Evolutionary conservation across 2,797 vertebrate species (phyloP), one percentile per base, ranked within the genome.

Genomic region (Clarias fuscus): DNA sequence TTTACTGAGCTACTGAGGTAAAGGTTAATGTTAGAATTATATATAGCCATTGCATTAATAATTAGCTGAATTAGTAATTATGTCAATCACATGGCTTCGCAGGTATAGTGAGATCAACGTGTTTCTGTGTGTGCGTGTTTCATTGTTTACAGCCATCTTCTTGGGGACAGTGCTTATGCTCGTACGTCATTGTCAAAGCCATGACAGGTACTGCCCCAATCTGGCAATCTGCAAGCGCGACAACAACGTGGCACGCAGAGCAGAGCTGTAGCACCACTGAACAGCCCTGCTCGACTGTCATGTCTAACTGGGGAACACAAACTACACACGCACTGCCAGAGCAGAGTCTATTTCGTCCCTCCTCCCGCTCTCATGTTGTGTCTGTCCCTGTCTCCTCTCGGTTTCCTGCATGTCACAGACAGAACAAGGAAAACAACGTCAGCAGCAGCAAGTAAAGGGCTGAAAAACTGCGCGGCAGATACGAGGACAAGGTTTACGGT

Each of bases 161-260:
- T 83, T 75, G 62, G 85, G 62, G 82, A 91, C 90, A 84, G 83
- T 56, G 84, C 82, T 72, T 58, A 58, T 7, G 68, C 86, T 87
- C 91, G 77, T 90, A 91, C 80, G 82, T 90, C 91, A 90, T 85
- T 90, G 90, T 90, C 90, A 91, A 68, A 72, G 75, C 82, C 2
- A 78, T 89, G 88, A 89, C 88, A 88, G 86, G 75, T 88, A 85
- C 84, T 88, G 87, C 88, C 90, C 87, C 86, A 85, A 81, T 86
- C 87, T 90, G 82, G 87, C 86, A 88, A 88, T 83, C 86, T 84
- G 78, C 86, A 86, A 87, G 62, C 76, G 79, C 85, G 88, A 88
- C 88, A 78, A 88, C 89, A 88, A 82, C 88, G 85, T 53, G 73
- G 86, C 91, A 88, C 76, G 84, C 88, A 86, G 87, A 71, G 86